Base-by-base conservation (phyloP, 2,797 vertebrate species). In the Sternotherus odoratus region DNA sequence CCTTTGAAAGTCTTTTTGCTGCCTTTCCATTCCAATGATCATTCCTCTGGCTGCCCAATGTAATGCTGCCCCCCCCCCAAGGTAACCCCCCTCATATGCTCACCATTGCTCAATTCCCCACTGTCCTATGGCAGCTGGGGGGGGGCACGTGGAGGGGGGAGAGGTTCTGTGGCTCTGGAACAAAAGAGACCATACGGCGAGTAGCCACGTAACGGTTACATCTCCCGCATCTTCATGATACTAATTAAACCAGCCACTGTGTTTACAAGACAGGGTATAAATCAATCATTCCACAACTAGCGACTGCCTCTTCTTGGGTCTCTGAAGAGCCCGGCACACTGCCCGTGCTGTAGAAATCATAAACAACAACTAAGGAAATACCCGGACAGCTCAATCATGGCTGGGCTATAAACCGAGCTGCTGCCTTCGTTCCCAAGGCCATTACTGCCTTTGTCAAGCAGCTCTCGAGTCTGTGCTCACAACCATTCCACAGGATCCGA, bases 401-500 rank as follows among this genome's bases (percentile, higher is more conserved):
- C 0, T 33, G 54, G 7, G 60, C 83, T 39, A 6, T 30, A 21
- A 17, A 46, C n/a, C 1, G 0, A 4, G 74, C 26, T 4, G 17
- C 10, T 24, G 30, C 2, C 1, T 0, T 46, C 50, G 26, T 39
- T 36, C 50, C 69, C 49, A 1, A 56, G 36, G 39, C 39, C 43
- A 8, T 17, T 16, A 8, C 13, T 26, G 43, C 43, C 72, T 75
- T 30, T 43, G 72, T 30, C 43, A 28, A 46, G 72, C 16, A 75
- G 43, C 43, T 75, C 16, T 26, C 24, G 19, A 66, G n/a, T 36
- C 33, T 19, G 39, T 24, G 24, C 39, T 26, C 69, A 15, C 69
- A 26, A 43, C 15, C 43, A 8, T 48, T 75, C 39, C 72, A 75
- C 3, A 15, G 43, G 72, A 16, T 4, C 72, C 9, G 72, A 75